Base-by-base conservation (phyloP, 2,888 invertebrate genomes). In the Strigamia transsilvanica region DNA sequence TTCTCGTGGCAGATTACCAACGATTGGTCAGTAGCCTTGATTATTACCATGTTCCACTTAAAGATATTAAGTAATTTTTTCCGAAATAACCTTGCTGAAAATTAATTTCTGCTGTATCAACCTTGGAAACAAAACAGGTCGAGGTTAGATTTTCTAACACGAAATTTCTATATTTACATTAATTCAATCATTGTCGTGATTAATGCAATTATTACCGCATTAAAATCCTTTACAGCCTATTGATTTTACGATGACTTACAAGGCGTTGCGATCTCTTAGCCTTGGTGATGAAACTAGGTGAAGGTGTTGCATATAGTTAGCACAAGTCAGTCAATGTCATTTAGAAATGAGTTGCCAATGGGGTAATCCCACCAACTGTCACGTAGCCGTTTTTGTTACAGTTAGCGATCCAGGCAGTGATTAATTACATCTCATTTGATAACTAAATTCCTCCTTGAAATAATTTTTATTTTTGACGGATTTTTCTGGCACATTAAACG, bases 311-410 rank as follows among this genome's bases (percentile, higher is more conserved):
- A 73, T 73, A 32, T 73, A 32, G 73, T 73, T 73, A 73, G n/a
- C 73, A 32, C 73, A 73, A 73, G 73, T 73, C 73, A 73, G 73
- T 73, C 73, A 73, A 73, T 73, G 73, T 73, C 73, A 73, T 32
- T 73, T 61, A 61, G 10, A 61, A 23, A 18, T n/a, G 18, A 21
- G 13, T 61, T 73, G n/a, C 32, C 73, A 56, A 56, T 56, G 56
- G 56, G 21, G 56, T 56, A 56, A 56, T 56, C 18, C 18, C 21
- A 56, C 7, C 21, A 56, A 56, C 15, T 18, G 56, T 56, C 56
- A 46, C 46, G 46, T 12, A 46, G 46, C 46, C 46, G n/a, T 56
- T 56, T 56, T 56, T 38, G 38, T 38, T 38, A 38, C 38, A 9
- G 38, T 38, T 38, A 38, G 38, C 9, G 0, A 38, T 38, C 6